Evolutionary conservation across 2,113 vertebrate genomes (phyloP), one percentile per base, ranked within the genome.

Genomic region (Crotalus viridis): DNA sequence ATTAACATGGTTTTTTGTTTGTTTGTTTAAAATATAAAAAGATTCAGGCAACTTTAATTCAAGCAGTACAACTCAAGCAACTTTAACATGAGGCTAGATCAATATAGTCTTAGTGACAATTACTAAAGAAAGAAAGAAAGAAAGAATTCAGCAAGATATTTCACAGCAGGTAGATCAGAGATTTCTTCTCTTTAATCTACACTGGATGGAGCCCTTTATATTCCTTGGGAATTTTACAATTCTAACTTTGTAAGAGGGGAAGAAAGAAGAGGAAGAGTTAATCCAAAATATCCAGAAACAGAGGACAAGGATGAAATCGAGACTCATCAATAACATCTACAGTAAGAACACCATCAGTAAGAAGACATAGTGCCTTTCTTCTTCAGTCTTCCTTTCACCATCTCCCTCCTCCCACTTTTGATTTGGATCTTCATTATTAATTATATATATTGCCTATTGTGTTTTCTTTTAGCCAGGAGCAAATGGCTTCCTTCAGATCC

Each of bases 401-500:
- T 3, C 33, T 81, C 74, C 39, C 33, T 59, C 74, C 74, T 81
- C 7, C 17, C 74, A 43, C 0, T 81, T 81, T 81, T 43, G 74
- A 21, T 81, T 81, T 57, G 9, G 54, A n/a, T 43, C 55, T 10
- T 57, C 56, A 19, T 59, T 24, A 52, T 61, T 51, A 61, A 69
- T 39, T 54, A 89, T 43, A 33, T 26, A 51, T 90, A 19, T 88
- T 24, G 1, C 15, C 10, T 48, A 9, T 54, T 95, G 2, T 96
- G 91, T 95, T 95, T 97, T 93, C 94, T 96, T 98, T 94, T 97
- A 99, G 99, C 99, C 97, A 99, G 99, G 98, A 99, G 98, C 98
- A 99, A 99, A 96, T 99, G 99, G 99, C 98, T 98, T 92, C 99
- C 99, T 89, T 99, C 99, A 43, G 99, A 99, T 94, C 99, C 99